Percentiles rank a stretch among this genome's conserved stretches.
Evolutionary conservation across 2,113 vertebrate species (phyloP).

Genomic region (Noturus placidus): DNA sequence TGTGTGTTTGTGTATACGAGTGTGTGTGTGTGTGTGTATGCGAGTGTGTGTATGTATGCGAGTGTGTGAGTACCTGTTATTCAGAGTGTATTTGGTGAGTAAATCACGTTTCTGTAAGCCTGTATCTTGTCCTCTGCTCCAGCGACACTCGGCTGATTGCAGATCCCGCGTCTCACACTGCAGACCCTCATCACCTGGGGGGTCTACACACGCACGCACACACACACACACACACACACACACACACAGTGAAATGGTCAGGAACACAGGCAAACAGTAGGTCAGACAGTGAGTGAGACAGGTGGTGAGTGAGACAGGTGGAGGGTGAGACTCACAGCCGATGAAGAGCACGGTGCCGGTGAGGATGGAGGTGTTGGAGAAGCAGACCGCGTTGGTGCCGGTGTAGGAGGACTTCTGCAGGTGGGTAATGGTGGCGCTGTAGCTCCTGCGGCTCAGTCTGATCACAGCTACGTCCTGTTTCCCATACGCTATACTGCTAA

Average conservation of each 20-base stretch:
- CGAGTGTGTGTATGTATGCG: background rate
- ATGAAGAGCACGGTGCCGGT: constrained; percentile 68
- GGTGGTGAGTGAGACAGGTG: background rate
- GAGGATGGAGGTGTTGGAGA: rapidly evolving
- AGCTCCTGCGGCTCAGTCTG: constrained; percentile 66
- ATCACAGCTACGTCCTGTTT: constrained; percentile 26
- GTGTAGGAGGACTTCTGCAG: background rate
- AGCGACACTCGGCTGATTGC: constrained; percentile 64
- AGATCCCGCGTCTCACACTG: constrained; percentile 71
- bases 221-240: constrained; percentile 30
- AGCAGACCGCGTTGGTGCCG: constrained; percentile 65
- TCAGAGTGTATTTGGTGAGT: constrained; percentile 63
- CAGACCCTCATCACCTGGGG: constrained; percentile 66
- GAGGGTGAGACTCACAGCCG: constrained; percentile 69
- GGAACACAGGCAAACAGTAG: background rate
- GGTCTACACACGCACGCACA: constrained; percentile 60
- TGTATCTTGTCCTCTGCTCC: constrained; percentile 62
- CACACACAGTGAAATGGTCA: background rate
- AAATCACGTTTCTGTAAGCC: constrained; percentile 43
- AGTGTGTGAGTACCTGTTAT: constrained; percentile 60
- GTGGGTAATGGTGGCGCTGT: constrained; percentile 51
- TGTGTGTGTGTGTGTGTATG: too few relatives aligned
- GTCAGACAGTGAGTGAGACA: background rate
- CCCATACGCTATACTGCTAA: background rate
- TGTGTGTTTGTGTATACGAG: constrained; percentile 8